phyloP scores from a whole-genome alignment of 1,140 invertebrate genomes.

The Acyrthosiphon pisum region DNA sequence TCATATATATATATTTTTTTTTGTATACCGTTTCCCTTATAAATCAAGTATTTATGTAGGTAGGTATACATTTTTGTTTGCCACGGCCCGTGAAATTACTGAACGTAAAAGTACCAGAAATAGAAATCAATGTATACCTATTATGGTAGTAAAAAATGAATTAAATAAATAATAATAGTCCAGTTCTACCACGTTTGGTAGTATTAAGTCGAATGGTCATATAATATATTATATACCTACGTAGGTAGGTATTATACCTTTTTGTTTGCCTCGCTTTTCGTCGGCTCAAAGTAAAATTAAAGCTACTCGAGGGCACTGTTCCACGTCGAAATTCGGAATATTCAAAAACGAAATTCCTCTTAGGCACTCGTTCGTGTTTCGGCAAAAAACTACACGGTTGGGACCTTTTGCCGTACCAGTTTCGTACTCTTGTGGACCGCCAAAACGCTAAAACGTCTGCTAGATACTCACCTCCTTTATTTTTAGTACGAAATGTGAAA shows the following conservation, averaged over 20 bases:
- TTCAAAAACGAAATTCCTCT: constrained; percentile 25
- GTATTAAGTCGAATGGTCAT: neutral
- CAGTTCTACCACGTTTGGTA: neutral
- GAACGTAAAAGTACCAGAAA: neutral
- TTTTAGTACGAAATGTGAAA: neutral
- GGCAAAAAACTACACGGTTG: neutral
- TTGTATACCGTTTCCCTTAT: neutral
- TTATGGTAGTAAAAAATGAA: neutral
- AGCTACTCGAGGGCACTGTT: neutral
- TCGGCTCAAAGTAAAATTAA: neutral
- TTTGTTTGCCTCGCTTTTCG: neutral
- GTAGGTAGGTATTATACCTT: neutral
- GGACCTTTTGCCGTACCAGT: neutral
- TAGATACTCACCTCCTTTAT: neutral
- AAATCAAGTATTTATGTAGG: neutral
- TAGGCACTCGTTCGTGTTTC: neutral
- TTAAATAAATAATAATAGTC: neutral
- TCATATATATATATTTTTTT: neutral
- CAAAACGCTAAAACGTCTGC: neutral
- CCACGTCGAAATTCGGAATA: neutral
- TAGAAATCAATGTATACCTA: neutral
- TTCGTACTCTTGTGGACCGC: neutral
- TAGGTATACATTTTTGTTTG: neutral
- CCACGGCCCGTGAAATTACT: neutral
- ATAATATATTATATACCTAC: neutral